Conservation (phyloP, 2,888 invertebrate species). For the Scaptomyza parva region DNA sequence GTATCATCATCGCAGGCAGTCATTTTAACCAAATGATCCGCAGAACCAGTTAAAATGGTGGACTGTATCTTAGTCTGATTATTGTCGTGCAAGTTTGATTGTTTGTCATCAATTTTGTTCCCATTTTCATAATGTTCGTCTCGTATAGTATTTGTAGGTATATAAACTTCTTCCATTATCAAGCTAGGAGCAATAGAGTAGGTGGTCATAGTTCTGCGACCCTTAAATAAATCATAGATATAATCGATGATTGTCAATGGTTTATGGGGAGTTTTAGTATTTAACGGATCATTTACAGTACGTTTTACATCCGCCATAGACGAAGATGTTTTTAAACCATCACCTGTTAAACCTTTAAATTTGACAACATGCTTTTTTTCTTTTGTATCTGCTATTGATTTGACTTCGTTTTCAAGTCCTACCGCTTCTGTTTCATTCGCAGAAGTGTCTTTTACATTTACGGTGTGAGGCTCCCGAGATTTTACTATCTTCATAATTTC, state of each 20-base stretch:
- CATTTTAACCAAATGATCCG: background rate
- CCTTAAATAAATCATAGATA: constrained; percentile 22
- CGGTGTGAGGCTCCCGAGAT: background rate
- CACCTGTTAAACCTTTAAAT: background rate
- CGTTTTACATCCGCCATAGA: background rate
- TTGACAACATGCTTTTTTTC: background rate
- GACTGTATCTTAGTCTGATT: background rate
- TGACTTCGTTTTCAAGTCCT: background rate
- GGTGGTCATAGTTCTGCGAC: constrained; percentile 33
- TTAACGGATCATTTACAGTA: background rate
- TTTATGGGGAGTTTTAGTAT: background rate
- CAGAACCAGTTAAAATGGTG: background rate
- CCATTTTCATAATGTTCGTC: background rate
- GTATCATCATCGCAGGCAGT: background rate
- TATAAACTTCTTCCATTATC: background rate
- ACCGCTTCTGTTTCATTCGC: background rate
- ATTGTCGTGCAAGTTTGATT: background rate
- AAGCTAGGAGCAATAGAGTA: background rate
- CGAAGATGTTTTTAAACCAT: background rate
- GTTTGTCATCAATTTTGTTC: background rate
- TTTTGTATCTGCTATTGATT: background rate
- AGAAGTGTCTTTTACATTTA: background rate
- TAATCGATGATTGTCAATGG: constrained; percentile 15
- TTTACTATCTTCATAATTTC: background rate
- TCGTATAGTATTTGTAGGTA: constrained; percentile 4